Base-by-base conservation (phyloP, 2,113 vertebrate species). In the Melanostigma gelatinosum region DNA sequence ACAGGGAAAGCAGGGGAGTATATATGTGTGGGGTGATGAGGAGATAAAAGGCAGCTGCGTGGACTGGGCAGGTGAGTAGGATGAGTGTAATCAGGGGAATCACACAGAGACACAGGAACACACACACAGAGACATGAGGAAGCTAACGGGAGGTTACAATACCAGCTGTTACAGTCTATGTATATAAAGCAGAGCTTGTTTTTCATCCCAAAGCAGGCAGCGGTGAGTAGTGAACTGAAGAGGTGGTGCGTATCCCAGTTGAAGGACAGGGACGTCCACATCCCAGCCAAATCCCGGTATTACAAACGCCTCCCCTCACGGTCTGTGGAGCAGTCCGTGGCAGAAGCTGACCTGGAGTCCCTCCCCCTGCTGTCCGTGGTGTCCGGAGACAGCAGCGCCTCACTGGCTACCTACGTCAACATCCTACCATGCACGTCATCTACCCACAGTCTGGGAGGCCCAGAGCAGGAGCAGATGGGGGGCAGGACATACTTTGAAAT, bases 201-300 rank as follows among this genome's bases (percentile, higher is more conserved):
- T 80, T 7, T 64, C 76, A 77, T 88, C 85, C 84, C 72, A 88
- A 34, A 83, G 72, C 68, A 98, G 97, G 89, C 91, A 52, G 95
- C 95, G 5, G 89, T 95, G 88, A 95, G 95, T 0, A 93, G 95
- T 24, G 96, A 97, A 64, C 89, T 97, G 89, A 97, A 96, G 94
- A 95, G 90, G 38, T 97, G 96, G 97, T 97, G 96, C 87, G 72
- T 96, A 91, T 83, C 97, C 80, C 96, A 97, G 93, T 95, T 97
- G 84, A 95, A 96, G 89, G 96, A 95, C 85, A 89, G 95, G 73
- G 95, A 97, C 54, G 69, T 95, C 82, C 95, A 92, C 71, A 87
- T 95, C 75, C 94, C 95, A 64, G 94, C 94, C 79, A 94, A 96
- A 71, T 92, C 90, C 57, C 92, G 93, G 60, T 90, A 95, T 84